A percentile compares a stretch with the other conserved stretches of the same genome.
phyloP scores from a whole-genome alignment of 23 tunicate species.

The Trididemnum clinides region DNA sequence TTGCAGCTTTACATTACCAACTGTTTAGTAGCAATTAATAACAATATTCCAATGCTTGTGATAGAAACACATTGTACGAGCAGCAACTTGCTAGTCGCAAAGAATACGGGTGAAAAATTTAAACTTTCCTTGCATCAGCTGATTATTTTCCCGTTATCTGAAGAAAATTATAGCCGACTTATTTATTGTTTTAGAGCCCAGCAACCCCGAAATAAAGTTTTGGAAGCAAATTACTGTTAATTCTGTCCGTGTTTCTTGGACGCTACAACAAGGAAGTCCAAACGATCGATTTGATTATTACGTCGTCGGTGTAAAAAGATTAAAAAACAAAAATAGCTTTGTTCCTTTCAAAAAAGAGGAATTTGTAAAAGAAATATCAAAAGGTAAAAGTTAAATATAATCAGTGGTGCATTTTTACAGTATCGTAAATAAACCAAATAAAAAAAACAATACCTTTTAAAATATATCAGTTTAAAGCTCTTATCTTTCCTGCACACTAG shows the following conservation, averaged over 20 bases:
- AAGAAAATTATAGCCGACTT: too few species aligned
- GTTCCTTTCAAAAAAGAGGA: constrained; percentile 30
- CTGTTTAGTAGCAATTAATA: too few species aligned
- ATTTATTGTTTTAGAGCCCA: constrained; percentile 35
- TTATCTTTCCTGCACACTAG: too few species aligned
- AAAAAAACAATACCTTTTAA: neutral
- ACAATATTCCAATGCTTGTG: too few species aligned
- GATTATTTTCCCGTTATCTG: too few species aligned
- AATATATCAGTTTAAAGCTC: too few species aligned
- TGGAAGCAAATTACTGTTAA: constrained; percentile 75
- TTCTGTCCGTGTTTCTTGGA: constrained; percentile 57
- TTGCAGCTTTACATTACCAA: too few species aligned
- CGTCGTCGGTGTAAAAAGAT: constrained; percentile 42
- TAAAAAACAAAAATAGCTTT: neutral
- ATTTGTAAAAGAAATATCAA: constrained; percentile 4
- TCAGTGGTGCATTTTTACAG: neutral
- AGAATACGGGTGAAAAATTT: too few species aligned
- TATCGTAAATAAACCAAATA: neutral
- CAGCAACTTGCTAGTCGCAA: too few species aligned
- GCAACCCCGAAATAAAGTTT: constrained; percentile 38
- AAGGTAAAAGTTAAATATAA: neutral
- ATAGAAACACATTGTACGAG: too few species aligned
- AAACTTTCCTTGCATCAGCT: too few species aligned
- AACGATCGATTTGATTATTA: constrained; percentile 31
- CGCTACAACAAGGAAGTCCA: neutral